Evolutionary conservation across 2,888 invertebrate species (phyloP), one percentile per base, ranked within the genome.

Genomic region (Plusia festucae): DNA sequence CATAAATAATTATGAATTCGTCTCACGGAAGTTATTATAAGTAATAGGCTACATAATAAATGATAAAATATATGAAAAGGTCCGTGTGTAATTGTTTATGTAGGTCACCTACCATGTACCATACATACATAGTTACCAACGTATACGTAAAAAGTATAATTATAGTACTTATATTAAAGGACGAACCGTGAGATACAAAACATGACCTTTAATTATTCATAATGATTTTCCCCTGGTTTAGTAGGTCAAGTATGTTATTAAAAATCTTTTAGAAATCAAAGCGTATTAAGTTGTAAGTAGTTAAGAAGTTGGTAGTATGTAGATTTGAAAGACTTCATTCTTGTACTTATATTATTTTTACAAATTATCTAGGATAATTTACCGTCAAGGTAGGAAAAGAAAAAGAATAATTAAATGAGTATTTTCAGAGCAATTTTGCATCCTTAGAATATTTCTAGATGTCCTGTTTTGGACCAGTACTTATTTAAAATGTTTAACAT

Each of bases 131-230:
- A 44, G 6, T 18, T 46, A 18, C 44, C n/a, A n/a, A n/a, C n/a
- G 3, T 40, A 16, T 44, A 44, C 44, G 16, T 15, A 6, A 6
- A n/a, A n/a, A 6, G 5, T 40, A n/a, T 4, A 9, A 0, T n/a
- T n/a, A n/a, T 0, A 9, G 30, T 9, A 30, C 30, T 9, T 30
- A 30, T 30, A 30, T 9, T 40, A 40, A 40, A 40, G 18, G n/a
- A 9, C 22, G 24, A 51, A 44, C n/a, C 46, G 73, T 75, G 70
- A 67, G 78, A 78, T 65, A 72, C 61, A 73, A 64, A 62, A 73
- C 34, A 53, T 74, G 81, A 73, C 60, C 72, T 60, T 84, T 68
- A 82, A 82, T 68, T 68, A 82, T 85, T 84, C 73, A 85, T 77
- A 56, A 60, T 16, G 52, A 55, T 54, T 49, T 76, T 76, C 0